Base-by-base conservation (phyloP, 1,140 invertebrate species). In the Hydropsyche tenuis region DNA sequence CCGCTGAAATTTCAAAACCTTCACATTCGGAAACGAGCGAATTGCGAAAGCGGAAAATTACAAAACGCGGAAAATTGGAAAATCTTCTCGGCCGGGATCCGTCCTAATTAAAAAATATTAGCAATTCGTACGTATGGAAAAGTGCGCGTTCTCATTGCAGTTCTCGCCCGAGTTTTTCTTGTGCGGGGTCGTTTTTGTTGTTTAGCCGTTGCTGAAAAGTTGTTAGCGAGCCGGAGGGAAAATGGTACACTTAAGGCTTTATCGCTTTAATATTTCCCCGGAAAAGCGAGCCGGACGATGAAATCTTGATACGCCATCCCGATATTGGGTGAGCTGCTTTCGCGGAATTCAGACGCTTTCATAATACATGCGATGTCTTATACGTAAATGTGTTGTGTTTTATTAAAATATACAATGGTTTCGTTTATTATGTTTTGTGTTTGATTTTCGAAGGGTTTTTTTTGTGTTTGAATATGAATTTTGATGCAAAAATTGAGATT, bases 221-320 rank as follows among this genome's bases (percentile, higher is more conserved):
- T 51, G 66, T 69, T 69, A 53, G 45, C 48, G 48, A 69, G 45
- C 45, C 22, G 60, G 66, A 69, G 42, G 30, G 30, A 9, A 4
- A 69, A 69, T 69, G 66, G 66, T 69, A 46, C 66, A 69, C 66
- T 69, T 48, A 53, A 69, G 66, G 45, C 27, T 69, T 69, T 69
- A 69, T 69, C 66, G 66, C 66, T 46, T 46, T 53, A 53, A 69
- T 69, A 69, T 69, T 46, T 69, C 23, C 45, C 48, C 4, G 14
- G 48, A 7, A 53, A 53, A 16, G 16, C 45, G 48, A 14, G n/a
- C 48, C n/a, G 48, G 48, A 53, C 16, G 48, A 53, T 53, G 48
- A 53, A 53, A 53, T 53, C 48, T 53, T 53, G 48, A 53, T 53
- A 53, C 48, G 20, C 7, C 48, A 18, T 18, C 48, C 4, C 16